Percentiles rank a stretch among this genome's conserved stretches.
Evolutionary conservation across 2,888 invertebrate genomes (phyloP).

Genomic region (Synergus umbraculus): DNA sequence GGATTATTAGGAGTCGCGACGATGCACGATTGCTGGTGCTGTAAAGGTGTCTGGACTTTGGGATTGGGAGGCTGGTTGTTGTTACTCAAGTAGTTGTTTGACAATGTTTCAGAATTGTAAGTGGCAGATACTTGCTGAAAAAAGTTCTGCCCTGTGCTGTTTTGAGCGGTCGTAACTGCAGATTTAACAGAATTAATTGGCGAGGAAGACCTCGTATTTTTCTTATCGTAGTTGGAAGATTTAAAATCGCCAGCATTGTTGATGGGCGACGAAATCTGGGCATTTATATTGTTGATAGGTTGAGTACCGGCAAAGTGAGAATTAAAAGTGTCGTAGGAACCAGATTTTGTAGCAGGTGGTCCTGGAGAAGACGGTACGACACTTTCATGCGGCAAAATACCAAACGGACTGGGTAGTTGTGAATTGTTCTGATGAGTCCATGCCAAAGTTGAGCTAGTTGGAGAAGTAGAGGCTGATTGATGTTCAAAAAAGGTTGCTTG

Average conservation of each 20-base stretch:
- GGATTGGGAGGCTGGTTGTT: constrained; percentile 68
- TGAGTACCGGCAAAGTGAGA: constrained; percentile 85
- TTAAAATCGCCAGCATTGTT: constrained; percentile 69
- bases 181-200: constrained; percentile 78
- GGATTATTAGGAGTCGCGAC: constrained; percentile 84
- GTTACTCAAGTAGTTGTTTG: constrained; percentile 78
- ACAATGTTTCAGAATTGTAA: constrained; percentile 79
- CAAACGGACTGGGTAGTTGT: constrained; percentile 86
- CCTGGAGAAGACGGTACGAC: constrained; percentile 84
- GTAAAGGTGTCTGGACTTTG: constrained; percentile 74
- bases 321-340: constrained; percentile 84
- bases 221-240: constrained; percentile 75
- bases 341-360: constrained; percentile 80
- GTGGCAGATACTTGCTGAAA: constrained; percentile 83
- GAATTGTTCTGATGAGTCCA: constrained; percentile 85
- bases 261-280: constrained; percentile 74
- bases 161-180: constrained; percentile 79
- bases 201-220: constrained; percentile 79
- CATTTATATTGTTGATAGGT: constrained; percentile 83
- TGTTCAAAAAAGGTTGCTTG: constrained; percentile 84
- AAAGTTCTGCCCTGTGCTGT: constrained; percentile 80
- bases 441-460: constrained; percentile 79
- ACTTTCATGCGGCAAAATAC: constrained; percentile 88
- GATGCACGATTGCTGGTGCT: constrained; percentile 85
- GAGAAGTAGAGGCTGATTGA: constrained; percentile 79